Evolutionary conservation across 2,113 vertebrate species (phyloP), one percentile per base, ranked within the genome.

Genomic region (Salvelinus namaycush): DNA sequence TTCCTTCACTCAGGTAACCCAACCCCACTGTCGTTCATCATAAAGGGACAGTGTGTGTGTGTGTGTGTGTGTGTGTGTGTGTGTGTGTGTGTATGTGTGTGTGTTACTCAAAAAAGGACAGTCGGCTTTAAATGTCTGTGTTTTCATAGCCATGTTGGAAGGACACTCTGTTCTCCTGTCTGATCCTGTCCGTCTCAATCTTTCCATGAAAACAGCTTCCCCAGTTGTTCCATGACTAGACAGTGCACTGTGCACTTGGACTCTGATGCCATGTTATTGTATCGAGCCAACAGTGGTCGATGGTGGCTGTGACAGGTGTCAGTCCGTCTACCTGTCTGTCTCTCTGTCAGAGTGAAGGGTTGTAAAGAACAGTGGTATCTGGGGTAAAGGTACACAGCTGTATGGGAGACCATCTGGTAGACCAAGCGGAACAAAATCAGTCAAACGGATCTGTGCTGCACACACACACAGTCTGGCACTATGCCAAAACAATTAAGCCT

Each of bases 341-440:
- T 62, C 59, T 73, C 67, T 72, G 77, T 51, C 16, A 51, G 69
- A 75, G 74, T 16, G 16, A 57, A 24, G 68, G 24, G 72, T 24
- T 79, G 72, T 69, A 67, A 27, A 65, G 64, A 62, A 22, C 59
- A 22, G 59, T 76, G 78, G 68, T 54, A 57, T 70, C 2, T 8
- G 66, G 71, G 74, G 67, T 73, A 80, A 75, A 83, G 70, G 64
- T 79, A 76, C 85, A 78, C 87, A 90, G 89, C 81, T 90, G 83
- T 87, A 87, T 24, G 68, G 84, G 76, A 88, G 51, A 65, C 76
- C 88, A 88, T 87, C 86, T 89, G 87, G 77, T 75, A 78, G 54
- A 18, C 51, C 65, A 68, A 79, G 77, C 67, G 76, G 72, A 81
- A 76, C 72, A 9, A 62, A 24, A 62, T 13, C 59, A 8, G 16